Percentiles rank a stretch among this genome's conserved stretches.
Conservation (phyloP, 2,797 vertebrate genomes). For the Prionace glauca region DNA sequence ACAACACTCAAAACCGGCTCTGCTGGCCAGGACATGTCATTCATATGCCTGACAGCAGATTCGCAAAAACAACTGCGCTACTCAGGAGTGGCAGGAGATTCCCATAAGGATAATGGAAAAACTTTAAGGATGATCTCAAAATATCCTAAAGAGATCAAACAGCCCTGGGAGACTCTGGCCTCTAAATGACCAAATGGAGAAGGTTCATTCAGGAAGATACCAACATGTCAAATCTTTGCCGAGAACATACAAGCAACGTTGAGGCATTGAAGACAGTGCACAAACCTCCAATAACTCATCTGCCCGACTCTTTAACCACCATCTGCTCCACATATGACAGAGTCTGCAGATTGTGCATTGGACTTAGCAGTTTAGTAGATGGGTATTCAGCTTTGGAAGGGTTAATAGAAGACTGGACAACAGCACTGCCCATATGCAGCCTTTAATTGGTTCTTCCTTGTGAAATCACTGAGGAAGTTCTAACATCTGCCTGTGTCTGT, state of each 20-base stretch:
- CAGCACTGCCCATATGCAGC: no score
- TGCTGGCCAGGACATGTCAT: no score
- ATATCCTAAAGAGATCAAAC: not conserved
- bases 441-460: no score
- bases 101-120: not conserved
- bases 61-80: no score
- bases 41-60: no score
- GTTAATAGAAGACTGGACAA: no score
- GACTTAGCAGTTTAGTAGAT: no score
- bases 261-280: not conserved
- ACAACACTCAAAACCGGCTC: no score
- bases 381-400: no score
- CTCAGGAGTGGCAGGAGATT: not conserved
- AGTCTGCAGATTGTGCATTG: not conserved
- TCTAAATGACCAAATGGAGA: not conserved
- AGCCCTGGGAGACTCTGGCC: not conserved
- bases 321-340: not conserved
- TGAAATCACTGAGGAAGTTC: not conserved
- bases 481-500: not conserved
- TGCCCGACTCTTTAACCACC: not conserved
- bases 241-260: not conserved
- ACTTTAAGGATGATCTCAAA: no score
- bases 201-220: not conserved
- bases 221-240: not conserved
- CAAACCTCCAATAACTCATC: not conserved